Evolutionary conservation across 2,888 invertebrate genomes (phyloP), one percentile per base, ranked within the genome.

Genomic region (Drosophila kambysellisi): DNA sequence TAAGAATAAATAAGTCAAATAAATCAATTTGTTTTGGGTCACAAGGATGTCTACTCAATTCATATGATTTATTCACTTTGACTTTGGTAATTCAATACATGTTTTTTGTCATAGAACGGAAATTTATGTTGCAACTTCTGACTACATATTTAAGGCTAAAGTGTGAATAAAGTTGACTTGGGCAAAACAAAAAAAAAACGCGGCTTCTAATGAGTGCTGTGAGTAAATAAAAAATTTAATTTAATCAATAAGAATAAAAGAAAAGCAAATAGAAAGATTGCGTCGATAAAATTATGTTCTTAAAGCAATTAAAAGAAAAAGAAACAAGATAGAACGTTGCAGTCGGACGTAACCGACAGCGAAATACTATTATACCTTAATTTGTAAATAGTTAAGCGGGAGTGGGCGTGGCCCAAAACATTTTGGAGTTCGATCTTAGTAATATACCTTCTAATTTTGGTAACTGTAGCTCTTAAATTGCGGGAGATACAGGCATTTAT

Each of bases 11-110:
- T 46, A 46, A 46, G 46, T 46, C 29, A 25, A 46, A 15, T 46
- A 46, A 46, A 46, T 46, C 46, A 46, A 46, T 46, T 8, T 46
- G 8, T 15, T 25, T n/a, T 46, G 46, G 46, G 46, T 46, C 25
- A 25, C 4, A 46, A 12, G 25, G 15, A 8, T 46, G 46, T 46
- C 46, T 46, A 8, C 29, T 15, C 25, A 46, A 46, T 46, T 46
- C 15, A 15, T 25, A 15, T 25, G 46, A 46, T 46, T 41, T 41
- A 41, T 41, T 41, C 5, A 41, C 41, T n/a, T 41, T 46, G 46
- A 46, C 25, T 25, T 46, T 46, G 25, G 15, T 46, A 15, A 46
- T 46, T 46, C 25, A 25, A 29, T 25, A 7, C 25, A 46, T 25
- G 25, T 25, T 15, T 25, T 46, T 46, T 46, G 25, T 25, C 46